A percentile compares a stretch with the other conserved stretches of the same genome.
phyloP scores from a whole-genome alignment of 1,140 invertebrate genomes.

The Octopus bimaculoides region DNA sequence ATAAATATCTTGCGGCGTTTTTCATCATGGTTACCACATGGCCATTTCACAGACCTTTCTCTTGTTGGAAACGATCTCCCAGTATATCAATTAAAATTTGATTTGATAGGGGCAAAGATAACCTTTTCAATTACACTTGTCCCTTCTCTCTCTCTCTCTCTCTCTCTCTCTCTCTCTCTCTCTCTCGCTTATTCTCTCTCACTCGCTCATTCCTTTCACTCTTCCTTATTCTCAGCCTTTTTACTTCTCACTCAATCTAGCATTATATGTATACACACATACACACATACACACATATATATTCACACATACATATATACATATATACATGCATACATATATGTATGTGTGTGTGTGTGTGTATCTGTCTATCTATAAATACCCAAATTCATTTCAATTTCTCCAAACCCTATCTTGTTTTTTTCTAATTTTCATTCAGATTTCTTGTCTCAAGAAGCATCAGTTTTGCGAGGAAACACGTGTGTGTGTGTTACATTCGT shows the following conservation, averaged over 20 bases:
- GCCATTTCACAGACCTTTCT: constrained; percentile 10
- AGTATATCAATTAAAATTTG: constrained; percentile 2
- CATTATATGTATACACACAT: background rate
- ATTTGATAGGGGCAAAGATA: constrained; percentile 11
- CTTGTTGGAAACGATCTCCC: background rate
- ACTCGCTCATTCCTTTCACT: background rate
- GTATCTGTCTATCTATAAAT: too few relatives aligned
- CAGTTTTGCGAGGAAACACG: too few relatives aligned
- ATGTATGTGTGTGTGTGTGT: background rate
- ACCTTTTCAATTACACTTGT: constrained; percentile 5
- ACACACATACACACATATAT: background rate
- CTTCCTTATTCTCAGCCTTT: background rate
- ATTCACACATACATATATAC: background rate
- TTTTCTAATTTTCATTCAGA: too few relatives aligned
- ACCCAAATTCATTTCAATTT: too few relatives aligned
- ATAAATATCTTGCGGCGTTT: background rate
- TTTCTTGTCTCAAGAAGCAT: too few relatives aligned
- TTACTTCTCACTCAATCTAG: background rate
- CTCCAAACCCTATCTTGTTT: too few relatives aligned
- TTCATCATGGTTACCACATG: constrained; percentile 11
- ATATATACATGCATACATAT: background rate
- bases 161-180: background rate
- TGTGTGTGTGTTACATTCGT: too few relatives aligned
- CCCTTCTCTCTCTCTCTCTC: background rate
- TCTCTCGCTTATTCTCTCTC: background rate